Evolutionary conservation across 2,113 vertebrate genomes (phyloP).

Genomic region (Trogon melanurus): DNA sequence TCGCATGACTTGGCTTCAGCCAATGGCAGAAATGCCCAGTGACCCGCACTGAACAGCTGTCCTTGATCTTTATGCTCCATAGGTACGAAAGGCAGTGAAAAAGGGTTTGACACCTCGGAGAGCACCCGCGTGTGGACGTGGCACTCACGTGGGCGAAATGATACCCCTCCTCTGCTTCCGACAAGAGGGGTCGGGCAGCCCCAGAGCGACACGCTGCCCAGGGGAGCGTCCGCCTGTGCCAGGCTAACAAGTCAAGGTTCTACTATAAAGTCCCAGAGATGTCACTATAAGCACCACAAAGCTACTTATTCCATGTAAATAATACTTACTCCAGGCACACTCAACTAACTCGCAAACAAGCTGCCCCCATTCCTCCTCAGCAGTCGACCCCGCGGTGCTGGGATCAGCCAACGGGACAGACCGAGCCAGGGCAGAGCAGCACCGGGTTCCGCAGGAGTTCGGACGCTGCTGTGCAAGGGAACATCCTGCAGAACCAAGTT

Average conservation of each 20-base stretch:
- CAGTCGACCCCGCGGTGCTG: rapidly evolving
- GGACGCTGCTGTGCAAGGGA: rapidly evolving
- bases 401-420: rapidly evolving
- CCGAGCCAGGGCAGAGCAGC: not conserved
- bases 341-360: not conserved
- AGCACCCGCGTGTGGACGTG: rapidly evolving
- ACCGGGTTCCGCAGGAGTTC: not conserved
- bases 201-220: rapidly evolving
- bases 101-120: not conserved
- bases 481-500: rapidly evolving
- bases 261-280: rapidly evolving
- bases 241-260: not conserved
- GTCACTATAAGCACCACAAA: not conserved
- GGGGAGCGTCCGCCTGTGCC: rapidly evolving
- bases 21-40: not conserved
- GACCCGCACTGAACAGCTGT: rapidly evolving
- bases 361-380: not conserved
- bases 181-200: not conserved
- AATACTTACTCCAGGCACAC: too few relatives aligned
- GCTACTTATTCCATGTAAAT: too few relatives aligned
- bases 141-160: not conserved
- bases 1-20: not conserved
- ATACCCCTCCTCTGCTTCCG: not conserved
- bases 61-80: not conserved
- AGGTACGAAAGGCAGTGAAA: not conserved